Conservation (phyloP, 2,797 vertebrate genomes). For the Lutra lutra region DNA sequence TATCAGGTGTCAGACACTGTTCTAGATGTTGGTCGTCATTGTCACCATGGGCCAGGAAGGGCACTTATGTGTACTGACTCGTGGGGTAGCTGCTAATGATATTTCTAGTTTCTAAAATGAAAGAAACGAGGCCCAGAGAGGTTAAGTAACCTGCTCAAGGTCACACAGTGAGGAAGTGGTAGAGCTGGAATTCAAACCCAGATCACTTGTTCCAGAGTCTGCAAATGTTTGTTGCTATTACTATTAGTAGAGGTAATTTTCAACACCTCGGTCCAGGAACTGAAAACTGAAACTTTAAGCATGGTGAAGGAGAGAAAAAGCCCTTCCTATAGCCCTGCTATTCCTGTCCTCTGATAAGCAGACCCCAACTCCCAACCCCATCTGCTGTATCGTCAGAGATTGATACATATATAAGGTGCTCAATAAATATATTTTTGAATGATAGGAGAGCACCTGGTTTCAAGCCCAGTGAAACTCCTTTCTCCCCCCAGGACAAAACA, state of each 20-base stretch:
- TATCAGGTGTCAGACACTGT: too few relatives aligned
- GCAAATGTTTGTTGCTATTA: background rate
- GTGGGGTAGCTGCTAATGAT: background rate
- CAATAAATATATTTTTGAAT: background rate
- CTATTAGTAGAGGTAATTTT: background rate
- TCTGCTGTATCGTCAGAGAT: background rate
- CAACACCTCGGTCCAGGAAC: background rate
- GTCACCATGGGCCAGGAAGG: background rate
- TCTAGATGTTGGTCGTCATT: background rate
- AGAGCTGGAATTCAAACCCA: background rate
- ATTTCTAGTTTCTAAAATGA: background rate
- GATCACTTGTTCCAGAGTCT: background rate
- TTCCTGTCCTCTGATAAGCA: background rate
- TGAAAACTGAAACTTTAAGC: background rate
- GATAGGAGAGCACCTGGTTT: background rate
- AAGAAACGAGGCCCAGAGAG: background rate
- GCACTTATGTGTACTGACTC: background rate
- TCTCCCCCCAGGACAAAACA: background rate
- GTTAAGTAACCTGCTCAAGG: background rate
- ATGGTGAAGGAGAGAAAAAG: background rate
- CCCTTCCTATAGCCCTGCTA: background rate
- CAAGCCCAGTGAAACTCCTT: background rate
- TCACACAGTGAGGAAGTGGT: background rate
- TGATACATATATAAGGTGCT: background rate
- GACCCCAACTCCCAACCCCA: fast-evolving